Percentiles rank a stretch among this genome's conserved stretches.
Evolutionary conservation across 2,113 vertebrate genomes (phyloP).

Genomic region (Spea bombifrons): DNA sequence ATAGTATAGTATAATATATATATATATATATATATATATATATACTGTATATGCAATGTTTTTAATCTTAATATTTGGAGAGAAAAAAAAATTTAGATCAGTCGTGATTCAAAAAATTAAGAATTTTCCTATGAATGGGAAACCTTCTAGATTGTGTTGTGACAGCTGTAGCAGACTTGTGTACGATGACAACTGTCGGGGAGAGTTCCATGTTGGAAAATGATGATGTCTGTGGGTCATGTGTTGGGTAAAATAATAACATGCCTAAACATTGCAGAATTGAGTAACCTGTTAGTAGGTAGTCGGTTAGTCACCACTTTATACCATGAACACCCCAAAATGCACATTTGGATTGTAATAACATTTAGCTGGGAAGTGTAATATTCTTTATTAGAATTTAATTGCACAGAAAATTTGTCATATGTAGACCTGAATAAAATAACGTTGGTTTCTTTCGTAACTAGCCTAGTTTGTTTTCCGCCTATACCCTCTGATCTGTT

Average conservation of each 20-base stretch:
- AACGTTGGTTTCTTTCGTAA: not conserved
- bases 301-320: too few species aligned
- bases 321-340: not conserved
- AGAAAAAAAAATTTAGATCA: too few species aligned
- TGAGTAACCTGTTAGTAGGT: not conserved
- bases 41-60: too few species aligned
- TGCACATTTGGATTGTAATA: not conserved
- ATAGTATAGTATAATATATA: too few species aligned
- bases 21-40: too few species aligned
- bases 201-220: slow-evolving; percentile 36
- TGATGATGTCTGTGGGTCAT: slow-evolving; percentile 37
- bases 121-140: slow-evolving; percentile 11
- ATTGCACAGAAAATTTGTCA: not conserved
- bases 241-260: slow-evolving; percentile 42
- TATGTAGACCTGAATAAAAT: not conserved
- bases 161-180: slow-evolving; percentile 36
- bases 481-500: too few species aligned
- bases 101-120: too few species aligned
- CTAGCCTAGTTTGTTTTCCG: too few species aligned
- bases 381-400: not conserved
- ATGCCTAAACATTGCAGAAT: not conserved
- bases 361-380: not conserved
- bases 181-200: slow-evolving; percentile 42
- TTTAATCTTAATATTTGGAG: too few species aligned
- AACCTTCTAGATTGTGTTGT: slow-evolving; percentile 34